A percentile compares a stretch with the other conserved stretches of the same genome.
Evolutionary conservation across 2,797 vertebrate species (phyloP).

Genomic region (Sus cebifrons): DNA sequence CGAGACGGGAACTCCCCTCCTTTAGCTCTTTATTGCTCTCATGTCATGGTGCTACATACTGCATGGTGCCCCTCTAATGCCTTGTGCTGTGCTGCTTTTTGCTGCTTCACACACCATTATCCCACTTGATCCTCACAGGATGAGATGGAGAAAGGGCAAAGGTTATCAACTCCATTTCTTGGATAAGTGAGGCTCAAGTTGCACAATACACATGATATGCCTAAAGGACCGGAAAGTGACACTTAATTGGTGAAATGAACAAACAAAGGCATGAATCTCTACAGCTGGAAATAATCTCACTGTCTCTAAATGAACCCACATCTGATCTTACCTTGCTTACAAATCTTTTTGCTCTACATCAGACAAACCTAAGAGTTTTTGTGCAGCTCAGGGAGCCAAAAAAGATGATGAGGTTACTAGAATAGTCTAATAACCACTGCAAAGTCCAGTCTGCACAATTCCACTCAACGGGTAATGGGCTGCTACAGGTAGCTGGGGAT

Average conservation of each 20-base stretch:
- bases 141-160: not conserved
- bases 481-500: not conserved
- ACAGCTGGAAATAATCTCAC: not conserved
- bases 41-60: not conserved
- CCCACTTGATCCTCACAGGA: not conserved
- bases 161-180: constrained; percentile 13
- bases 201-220: not conserved
- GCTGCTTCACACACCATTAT: not conserved
- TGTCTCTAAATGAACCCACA: not conserved
- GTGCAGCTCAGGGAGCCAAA: not conserved
- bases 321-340: not conserved
- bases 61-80: not conserved
- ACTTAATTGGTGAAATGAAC: not conserved
- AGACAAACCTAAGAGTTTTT: not conserved
- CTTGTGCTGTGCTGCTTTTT: not conserved
- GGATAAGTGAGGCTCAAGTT: not conserved
- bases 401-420: not conserved
- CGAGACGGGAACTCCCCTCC: too few relatives aligned
- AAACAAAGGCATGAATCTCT: not conserved
- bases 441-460: not conserved
- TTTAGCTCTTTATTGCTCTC: not conserved
- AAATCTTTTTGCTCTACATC: constrained; percentile 7
- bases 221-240: not conserved
- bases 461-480: not conserved
- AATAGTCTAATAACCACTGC: not conserved